These are phyloP conservation scores for Trachelipus rathkii DNA, from an alignment of 1,140 invertebrate genomes.

Conservation along the genomic window DNA sequence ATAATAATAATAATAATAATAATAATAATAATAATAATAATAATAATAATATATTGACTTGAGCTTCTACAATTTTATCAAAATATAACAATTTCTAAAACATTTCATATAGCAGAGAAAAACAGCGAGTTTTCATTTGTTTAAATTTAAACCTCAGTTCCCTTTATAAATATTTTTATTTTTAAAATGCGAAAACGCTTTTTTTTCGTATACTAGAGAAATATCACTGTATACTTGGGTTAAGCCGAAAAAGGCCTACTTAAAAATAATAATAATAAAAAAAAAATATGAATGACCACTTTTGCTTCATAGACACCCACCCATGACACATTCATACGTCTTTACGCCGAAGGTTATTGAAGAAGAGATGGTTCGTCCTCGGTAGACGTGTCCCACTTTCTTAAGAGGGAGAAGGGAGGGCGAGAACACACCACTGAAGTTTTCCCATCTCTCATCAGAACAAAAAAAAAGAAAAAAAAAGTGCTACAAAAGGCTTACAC, in stretches of 20 bases:
- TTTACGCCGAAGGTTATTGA: background rate
- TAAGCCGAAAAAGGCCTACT: slow-evolving; percentile 11
- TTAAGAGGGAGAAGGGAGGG: background rate
- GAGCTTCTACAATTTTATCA: slow-evolving; percentile 8
- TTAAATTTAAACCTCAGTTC: background rate
- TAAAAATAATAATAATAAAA: background rate
- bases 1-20: too few relatives aligned
- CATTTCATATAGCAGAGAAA: slow-evolving; percentile 18
- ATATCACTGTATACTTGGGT: slow-evolving; percentile 47
- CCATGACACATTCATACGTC: background rate
- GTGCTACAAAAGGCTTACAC: background rate
- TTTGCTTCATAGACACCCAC: background rate
- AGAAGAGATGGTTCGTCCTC: background rate
- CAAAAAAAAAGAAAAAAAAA: background rate
- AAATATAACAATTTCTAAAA: slow-evolving; percentile 14
- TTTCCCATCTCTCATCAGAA: background rate
- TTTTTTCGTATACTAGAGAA: slow-evolving; percentile 46
- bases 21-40: background rate
- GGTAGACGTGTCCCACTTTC: too few relatives aligned
- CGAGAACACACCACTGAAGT: background rate
- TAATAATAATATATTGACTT: background rate
- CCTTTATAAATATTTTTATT: slow-evolving; percentile 26
- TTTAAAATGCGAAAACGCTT: slow-evolving; percentile 42
- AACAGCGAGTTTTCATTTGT: slow-evolving; percentile 26
- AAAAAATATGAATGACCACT: too few relatives aligned